Evolutionary conservation across 2,888 invertebrate genomes (phyloP).

Genomic region (Aphidoletes aphidimyza): DNA sequence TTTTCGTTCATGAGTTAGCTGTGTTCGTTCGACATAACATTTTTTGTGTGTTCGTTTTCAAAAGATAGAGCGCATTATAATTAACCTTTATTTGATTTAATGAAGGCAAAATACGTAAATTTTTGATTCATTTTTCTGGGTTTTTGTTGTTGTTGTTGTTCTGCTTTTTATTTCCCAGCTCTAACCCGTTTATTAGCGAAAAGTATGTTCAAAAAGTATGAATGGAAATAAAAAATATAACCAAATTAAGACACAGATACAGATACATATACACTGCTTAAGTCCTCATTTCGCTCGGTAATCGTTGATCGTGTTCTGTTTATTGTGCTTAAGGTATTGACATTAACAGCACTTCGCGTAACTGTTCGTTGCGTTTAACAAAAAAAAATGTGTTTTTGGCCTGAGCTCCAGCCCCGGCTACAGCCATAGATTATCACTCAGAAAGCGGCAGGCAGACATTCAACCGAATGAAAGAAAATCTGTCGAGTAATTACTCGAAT

Average conservation of each 20-base stretch:
- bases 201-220: not conserved
- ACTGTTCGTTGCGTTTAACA: slow-evolving; percentile 48
- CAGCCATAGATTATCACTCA: not conserved
- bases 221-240: not conserved
- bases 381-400: not conserved
- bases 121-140: slow-evolving; percentile 17
- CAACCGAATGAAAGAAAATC: not conserved
- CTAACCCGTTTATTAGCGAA: slow-evolving; percentile 28
- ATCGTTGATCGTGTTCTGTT: slow-evolving; percentile 53
- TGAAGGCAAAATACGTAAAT: slow-evolving; percentile 40
- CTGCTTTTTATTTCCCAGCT: not conserved
- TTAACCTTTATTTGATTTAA: slow-evolving; percentile 53
- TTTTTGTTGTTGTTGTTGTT: not conserved
- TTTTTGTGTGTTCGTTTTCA: not conserved
- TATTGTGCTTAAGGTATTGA: slow-evolving; percentile 43
- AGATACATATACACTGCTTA: not conserved
- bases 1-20: slow-evolving; percentile 24
- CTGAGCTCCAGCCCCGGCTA: too few species aligned
- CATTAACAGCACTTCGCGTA: slow-evolving; percentile 25
- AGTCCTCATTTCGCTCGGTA: slow-evolving; percentile 16
- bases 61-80: slow-evolving; percentile 32
- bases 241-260: not conserved
- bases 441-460: not conserved
- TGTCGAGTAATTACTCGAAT: slow-evolving; percentile 30
- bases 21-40: too few species aligned